These are phyloP conservation scores for Stichodactyla mertensii DNA, from an alignment of 64 coral and sea anemone genomes.

Conservation along the genomic window DNA sequence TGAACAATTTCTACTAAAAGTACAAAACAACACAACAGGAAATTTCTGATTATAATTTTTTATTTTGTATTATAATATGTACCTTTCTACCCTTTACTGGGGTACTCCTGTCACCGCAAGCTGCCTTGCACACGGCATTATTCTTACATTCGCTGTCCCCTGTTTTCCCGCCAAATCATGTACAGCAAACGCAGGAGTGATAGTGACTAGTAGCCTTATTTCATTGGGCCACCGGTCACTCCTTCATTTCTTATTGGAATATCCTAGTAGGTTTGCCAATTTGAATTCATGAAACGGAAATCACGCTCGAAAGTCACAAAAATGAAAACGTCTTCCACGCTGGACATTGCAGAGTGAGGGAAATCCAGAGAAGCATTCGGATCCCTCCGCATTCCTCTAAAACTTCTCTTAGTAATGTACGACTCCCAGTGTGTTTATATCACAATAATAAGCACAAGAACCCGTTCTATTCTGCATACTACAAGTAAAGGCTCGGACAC, in stretches of 20 bases:
- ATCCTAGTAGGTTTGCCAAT: neutral
- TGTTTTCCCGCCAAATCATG: neutral
- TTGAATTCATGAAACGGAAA: neutral
- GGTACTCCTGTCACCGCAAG: neutral
- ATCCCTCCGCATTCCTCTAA: too few relatives aligned
- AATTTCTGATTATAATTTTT: constrained; percentile 7
- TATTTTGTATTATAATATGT: constrained; percentile 18
- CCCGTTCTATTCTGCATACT: too few relatives aligned
- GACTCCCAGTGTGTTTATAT: too few relatives aligned
- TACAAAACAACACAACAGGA: neutral
- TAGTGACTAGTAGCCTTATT: neutral
- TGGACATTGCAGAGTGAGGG: too few relatives aligned
- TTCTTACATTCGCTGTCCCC: neutral
- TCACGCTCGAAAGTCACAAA: neutral
- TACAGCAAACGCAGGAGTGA: neutral
- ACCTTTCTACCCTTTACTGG: neutral
- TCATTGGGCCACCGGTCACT: neutral
- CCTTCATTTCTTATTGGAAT: neutral
- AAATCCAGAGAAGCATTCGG: too few relatives aligned
- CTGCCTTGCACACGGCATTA: too few relatives aligned
- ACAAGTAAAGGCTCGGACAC: too few relatives aligned
- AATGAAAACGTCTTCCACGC: neutral
- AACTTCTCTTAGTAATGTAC: too few relatives aligned
- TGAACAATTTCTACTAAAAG: neutral
- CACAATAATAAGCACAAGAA: too few relatives aligned